Evolutionary conservation across 1,140 invertebrate species (phyloP).

Genomic region (Drosophila ogumai): DNA sequence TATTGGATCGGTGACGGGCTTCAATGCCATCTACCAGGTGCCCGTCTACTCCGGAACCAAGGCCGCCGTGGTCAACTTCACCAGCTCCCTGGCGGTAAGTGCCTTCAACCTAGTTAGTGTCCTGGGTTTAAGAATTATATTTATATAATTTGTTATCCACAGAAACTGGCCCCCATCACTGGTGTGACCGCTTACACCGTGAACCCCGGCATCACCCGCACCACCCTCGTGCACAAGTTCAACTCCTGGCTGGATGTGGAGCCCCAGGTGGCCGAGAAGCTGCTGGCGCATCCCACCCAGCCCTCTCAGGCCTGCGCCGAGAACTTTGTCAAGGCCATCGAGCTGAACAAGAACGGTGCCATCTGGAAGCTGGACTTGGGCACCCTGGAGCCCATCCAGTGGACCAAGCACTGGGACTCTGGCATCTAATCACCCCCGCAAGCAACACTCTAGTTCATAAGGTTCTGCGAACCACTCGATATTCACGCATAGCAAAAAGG

Average conservation of each 20-base stretch:
- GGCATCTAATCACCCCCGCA: conserved; percentile 48
- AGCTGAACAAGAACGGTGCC: conserved; percentile 73
- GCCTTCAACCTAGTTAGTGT: neutral
- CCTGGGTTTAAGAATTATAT: no score
- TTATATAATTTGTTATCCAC: neutral
- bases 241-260: conserved; percentile 77
- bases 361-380: conserved; percentile 74
- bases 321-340: conserved; percentile 79
- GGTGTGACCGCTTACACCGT: conserved; percentile 71
- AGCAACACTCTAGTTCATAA: conserved; percentile 27
- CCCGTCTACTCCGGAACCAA: conserved; percentile 86
- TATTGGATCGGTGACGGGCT: conserved; percentile 87
- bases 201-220: conserved; percentile 71
- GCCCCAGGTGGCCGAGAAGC: conserved; percentile 62
- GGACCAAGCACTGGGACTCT: conserved; percentile 74
- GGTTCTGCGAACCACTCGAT: conserved; percentile 25
- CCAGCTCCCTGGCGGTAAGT: conserved; percentile 79
- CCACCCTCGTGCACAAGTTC: conserved; percentile 67
- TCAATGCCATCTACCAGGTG: conserved; percentile 78
- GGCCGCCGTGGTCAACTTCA: conserved; percentile 85
- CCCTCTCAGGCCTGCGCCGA: conserved; percentile 50
- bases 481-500: conserved; percentile 37
- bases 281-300: conserved; percentile 65
- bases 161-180: conserved; percentile 64
- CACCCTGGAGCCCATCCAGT: conserved; percentile 57